Evolutionary conservation across 2,113 vertebrate species (phyloP), one percentile per base, ranked within the genome.

Genomic region (Reinhardtius hippoglossoides): DNA sequence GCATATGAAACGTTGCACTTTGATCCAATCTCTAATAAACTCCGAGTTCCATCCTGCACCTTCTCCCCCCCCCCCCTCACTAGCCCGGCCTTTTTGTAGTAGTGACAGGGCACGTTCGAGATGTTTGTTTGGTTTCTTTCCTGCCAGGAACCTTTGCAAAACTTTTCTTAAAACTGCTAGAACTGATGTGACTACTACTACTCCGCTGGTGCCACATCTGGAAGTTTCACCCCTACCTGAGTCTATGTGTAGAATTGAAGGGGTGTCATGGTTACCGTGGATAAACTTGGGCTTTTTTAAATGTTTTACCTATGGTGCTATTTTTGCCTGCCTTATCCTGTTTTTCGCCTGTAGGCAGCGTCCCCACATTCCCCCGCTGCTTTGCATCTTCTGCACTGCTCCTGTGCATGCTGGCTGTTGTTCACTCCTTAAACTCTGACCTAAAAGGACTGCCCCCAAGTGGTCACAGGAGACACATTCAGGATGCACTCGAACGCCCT

Each of bases 371-470:
- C 72, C 63, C 24, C 66, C n/a, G 31, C 80, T 75, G 9, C 69
- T 78, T 13, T 70, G 72, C 72, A 46, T 56, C 65, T 55, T 68
- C 80, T 68, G 77, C 70, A n/a, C 76, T 61, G 62, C 64, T 62
- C 69, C 72, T 73, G 20, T 91, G 91, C 91, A 92, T 88, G 91
- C 76, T 76, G 37, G 85, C 86, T 87, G 31, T 73, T 76, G 79
- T 79, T 79, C 73, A 74, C 67, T 63, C 31, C 67, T 70, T 73
- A 70, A 66, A 31, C 67, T 82, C 90, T 87, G 90, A 64, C 80
- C 82, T 89, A 62, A 89, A 92, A 90, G 84, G 91, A 92, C 87
- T 62, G 73, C 16, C 7, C 3, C 21, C 15, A 46, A 46, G 35
- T 37, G 35, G 35, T 37, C 35, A 7, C 31, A 31, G 5, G 31